These are phyloP conservation scores for Cepaea hortensis DNA, from an alignment of 2,888 invertebrate species.

Conservation along the genomic window DNA sequence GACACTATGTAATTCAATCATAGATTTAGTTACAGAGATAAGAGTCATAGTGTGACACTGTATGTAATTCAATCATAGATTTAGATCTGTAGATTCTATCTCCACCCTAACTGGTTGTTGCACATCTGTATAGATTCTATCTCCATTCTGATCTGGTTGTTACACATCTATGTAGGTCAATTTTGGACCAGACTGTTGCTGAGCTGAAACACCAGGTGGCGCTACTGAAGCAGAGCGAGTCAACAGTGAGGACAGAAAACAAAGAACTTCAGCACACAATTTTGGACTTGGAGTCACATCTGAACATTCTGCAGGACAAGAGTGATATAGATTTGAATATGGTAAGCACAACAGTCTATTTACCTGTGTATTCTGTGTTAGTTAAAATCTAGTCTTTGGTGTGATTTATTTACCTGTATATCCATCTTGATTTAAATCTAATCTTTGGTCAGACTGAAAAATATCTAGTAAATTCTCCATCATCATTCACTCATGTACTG, in stretches of 20 bases:
- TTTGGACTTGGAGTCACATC: conserved; percentile 68
- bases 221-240: conserved; percentile 67
- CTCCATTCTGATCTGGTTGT: not conserved
- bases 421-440: too few relatives aligned
- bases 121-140: not conserved
- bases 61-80: too few relatives aligned
- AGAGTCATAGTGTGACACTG: too few relatives aligned
- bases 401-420: too few relatives aligned
- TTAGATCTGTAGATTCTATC: too few relatives aligned
- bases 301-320: conserved; percentile 62
- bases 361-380: too few relatives aligned
- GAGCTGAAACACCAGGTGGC: conserved; percentile 69
- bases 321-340: conserved; percentile 21
- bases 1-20: too few relatives aligned
- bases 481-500: too few relatives aligned
- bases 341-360: not conserved
- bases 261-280: conserved; percentile 70
- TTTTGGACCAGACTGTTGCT: conserved; percentile 67
- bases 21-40: too few relatives aligned
- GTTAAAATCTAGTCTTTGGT: too few relatives aligned
- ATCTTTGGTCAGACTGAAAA: too few relatives aligned
- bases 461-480: too few relatives aligned
- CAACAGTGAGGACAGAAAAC: conserved; percentile 65
- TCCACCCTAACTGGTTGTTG: not conserved
- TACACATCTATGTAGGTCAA: conserved; percentile 56